Conservation (phyloP, 1,140 invertebrate species). For the Helicoverpa armigera region DNA sequence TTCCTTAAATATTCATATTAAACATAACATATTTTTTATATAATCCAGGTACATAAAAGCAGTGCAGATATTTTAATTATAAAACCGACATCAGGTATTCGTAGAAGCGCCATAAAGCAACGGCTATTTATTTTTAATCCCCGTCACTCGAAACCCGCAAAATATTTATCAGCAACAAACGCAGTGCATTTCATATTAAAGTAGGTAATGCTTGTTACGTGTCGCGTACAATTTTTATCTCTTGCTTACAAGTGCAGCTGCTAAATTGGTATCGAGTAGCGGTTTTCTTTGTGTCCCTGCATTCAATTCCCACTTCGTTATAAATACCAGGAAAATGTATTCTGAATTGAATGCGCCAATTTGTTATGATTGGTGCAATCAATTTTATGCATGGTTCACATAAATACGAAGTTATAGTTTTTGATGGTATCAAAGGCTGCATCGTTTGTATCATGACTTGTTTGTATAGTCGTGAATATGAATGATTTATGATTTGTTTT, state of each 20-base stretch:
- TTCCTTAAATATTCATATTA: too few relatives aligned
- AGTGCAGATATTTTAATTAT: slow-evolving; percentile 12
- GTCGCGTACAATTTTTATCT: slow-evolving; percentile 49
- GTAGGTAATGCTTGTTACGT: slow-evolving; percentile 18
- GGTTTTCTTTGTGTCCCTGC: slow-evolving; percentile 47
- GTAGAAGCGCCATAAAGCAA: slow-evolving; percentile 10
- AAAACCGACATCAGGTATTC: slow-evolving; percentile 6
- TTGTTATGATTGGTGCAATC: slow-evolving; percentile 30
- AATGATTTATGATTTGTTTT: too few relatives aligned
- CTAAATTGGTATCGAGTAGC: slow-evolving; percentile 50
- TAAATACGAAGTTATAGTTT: background rate
- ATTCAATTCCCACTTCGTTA: slow-evolving; percentile 28
- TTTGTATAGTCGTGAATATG: too few relatives aligned
- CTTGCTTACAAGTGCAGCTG: slow-evolving; percentile 45
- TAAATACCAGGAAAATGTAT: slow-evolving; percentile 24
- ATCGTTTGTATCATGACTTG: too few relatives aligned
- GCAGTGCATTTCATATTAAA: slow-evolving; percentile 24
- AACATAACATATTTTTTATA: background rate
- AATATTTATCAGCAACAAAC: slow-evolving; percentile 38
- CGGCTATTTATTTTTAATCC: slow-evolving; percentile 17
- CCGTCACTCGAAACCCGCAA: slow-evolving; percentile 20
- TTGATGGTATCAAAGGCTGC: too few relatives aligned
- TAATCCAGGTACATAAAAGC: background rate
- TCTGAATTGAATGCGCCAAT: slow-evolving; percentile 31
- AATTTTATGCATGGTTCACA: slow-evolving; percentile 8